Conservation (phyloP, 1,140 invertebrate species). For the Idris sp. region DNA sequence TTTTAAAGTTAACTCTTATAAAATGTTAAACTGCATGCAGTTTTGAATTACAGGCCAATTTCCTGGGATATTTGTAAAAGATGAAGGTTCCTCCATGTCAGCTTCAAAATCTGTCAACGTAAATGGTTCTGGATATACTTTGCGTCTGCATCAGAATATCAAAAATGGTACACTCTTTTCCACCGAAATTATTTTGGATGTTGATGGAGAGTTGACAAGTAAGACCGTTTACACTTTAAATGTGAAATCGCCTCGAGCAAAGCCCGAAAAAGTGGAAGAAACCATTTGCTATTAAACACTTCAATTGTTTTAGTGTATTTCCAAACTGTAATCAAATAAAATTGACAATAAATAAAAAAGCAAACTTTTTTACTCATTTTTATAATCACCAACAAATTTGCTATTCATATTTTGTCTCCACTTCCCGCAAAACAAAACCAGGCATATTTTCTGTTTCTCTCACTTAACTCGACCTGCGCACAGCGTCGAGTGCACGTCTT, state of each 20-base stretch:
- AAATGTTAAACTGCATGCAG: no score
- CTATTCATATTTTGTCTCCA: no score
- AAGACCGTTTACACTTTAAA: constrained; percentile 17
- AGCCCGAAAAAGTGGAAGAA: constrained; percentile 14
- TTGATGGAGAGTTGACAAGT: constrained; percentile 12
- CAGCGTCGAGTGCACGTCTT: no score
- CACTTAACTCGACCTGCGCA: no score
- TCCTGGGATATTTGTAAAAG: constrained; percentile 28
- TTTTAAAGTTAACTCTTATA: no score
- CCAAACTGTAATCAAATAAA: no score
- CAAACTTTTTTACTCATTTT: no score
- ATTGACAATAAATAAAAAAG: no score
- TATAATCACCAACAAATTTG: no score
- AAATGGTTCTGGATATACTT: constrained; percentile 21
- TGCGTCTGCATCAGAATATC: constrained; percentile 21
- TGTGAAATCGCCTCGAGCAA: constrained; percentile 7
- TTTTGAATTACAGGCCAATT: constrained; percentile 15
- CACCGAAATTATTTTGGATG: constrained; percentile 4
- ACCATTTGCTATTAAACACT: not conserved
- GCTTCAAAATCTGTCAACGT: constrained; percentile 8
- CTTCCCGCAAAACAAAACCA: no score
- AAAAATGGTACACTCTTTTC: constrained; percentile 24
- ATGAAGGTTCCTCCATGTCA: constrained; percentile 32
- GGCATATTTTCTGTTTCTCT: no score
- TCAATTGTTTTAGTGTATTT: no score